These are phyloP conservation scores for Micropoecilia bifurca DNA, from an alignment of 2,797 vertebrate species.

Conservation along the genomic window DNA sequence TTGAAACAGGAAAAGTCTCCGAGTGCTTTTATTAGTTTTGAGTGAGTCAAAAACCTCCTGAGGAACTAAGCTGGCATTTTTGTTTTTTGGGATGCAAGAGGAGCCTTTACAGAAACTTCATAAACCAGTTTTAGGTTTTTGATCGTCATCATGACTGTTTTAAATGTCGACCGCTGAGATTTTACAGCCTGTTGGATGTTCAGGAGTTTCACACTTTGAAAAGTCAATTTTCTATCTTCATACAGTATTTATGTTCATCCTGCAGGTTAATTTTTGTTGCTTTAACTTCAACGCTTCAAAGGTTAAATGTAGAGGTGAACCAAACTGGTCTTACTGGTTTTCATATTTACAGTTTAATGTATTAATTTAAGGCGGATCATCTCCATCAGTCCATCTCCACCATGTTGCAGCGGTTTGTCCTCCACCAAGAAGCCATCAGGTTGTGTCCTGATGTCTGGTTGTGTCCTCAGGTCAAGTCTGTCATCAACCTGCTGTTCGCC, in stretches of 20 bases:
- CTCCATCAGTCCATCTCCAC: too few relatives aligned
- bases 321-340: background rate
- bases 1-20: too few relatives aligned
- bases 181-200: too few relatives aligned
- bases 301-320: background rate
- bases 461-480: slow-evolving; percentile 92
- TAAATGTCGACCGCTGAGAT: too few relatives aligned
- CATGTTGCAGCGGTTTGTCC: background rate
- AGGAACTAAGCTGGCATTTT: too few relatives aligned
- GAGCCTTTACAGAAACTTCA: too few relatives aligned
- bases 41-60: too few relatives aligned
- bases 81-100: too few relatives aligned
- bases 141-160: background rate
- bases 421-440: background rate
- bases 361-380: background rate
- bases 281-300: background rate
- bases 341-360: background rate
- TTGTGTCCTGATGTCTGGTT: background rate
- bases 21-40: too few relatives aligned
- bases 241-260: background rate
- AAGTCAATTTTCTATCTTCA: background rate
- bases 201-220: too few relatives aligned
- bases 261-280: background rate
- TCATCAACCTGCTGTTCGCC: slow-evolving; percentile 97
- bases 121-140: background rate